phyloP scores from a whole-genome alignment of 2,888 invertebrate genomes.

The Embidobia sp. region DNA sequence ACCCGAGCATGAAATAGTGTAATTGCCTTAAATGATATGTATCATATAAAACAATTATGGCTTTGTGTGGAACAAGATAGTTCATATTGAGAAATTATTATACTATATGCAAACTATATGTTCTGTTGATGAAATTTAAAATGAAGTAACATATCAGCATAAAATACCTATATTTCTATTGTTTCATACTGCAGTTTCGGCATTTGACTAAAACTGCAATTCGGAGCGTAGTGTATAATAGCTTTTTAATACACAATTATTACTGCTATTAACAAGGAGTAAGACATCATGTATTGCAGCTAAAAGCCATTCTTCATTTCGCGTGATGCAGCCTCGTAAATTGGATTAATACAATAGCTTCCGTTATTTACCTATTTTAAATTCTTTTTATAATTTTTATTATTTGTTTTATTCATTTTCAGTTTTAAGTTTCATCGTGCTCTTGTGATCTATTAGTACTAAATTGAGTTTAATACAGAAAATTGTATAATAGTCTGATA shows the following conservation, averaged over 20 bases:
- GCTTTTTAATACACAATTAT: conserved; percentile 13
- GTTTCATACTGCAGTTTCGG: no score
- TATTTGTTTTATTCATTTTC: no score
- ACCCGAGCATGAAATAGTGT: conserved; percentile 43
- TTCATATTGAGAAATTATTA: conserved; percentile 23
- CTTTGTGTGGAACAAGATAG: conserved; percentile 29
- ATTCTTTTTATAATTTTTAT: no score
- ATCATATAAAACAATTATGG: conserved; percentile 42
- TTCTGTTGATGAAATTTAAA: conserved; percentile 5
- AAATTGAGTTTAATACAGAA: no score
- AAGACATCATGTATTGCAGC: not conserved
- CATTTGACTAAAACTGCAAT: no score
- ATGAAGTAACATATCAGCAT: no score
- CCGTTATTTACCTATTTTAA: no score
- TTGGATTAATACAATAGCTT: no score
- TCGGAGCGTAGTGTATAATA: not conserved
- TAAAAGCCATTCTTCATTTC: not conserved
- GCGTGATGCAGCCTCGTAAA: no score
- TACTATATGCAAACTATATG: not conserved
- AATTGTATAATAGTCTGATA: no score
- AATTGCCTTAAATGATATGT: conserved; percentile 30
- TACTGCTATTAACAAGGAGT: not conserved
- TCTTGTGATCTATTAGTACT: no score
- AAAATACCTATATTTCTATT: not conserved
- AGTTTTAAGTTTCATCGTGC: no score